Conservation (phyloP, 2,113 vertebrate species). For the Bungarus multicinctus region DNA sequence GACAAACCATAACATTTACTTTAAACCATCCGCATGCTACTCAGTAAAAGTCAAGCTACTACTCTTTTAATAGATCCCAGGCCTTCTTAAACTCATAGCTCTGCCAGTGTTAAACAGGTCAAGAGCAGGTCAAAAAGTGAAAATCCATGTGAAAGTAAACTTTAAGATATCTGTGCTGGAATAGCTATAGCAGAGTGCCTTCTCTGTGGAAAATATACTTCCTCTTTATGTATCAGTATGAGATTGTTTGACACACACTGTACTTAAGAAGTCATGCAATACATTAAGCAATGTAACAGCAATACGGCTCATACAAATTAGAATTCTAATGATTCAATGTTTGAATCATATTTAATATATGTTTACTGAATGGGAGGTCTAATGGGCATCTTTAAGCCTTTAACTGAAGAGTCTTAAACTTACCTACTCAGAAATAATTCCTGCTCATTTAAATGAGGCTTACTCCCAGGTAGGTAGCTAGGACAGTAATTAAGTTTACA, state of each 20-base stretch:
- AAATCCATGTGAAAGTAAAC: constrained; percentile 83
- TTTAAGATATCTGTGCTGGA: constrained; percentile 77
- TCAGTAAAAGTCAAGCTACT: constrained; percentile 85
- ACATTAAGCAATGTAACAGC: neutral
- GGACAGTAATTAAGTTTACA: neutral
- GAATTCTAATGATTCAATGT: constrained; percentile 10
- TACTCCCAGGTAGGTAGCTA: neutral
- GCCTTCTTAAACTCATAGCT: constrained; percentile 80
- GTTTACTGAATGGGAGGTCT: constrained; percentile 3
- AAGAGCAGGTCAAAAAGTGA: constrained; percentile 85
- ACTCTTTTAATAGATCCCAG: constrained; percentile 92
- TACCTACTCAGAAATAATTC: neutral
- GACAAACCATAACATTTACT: constrained; percentile 99
- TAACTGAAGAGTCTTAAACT: neutral
- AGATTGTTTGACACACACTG: constrained; percentile 38
- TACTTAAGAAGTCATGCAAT: constrained; percentile 38
- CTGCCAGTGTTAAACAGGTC: constrained; percentile 77
- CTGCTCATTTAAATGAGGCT: neutral
- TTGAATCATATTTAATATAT: constrained; percentile 15
- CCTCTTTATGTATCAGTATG: constrained; percentile 60
- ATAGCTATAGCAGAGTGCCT: constrained; percentile 68
- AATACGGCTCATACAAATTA: constrained; percentile 4
- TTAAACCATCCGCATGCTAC: constrained; percentile 86
- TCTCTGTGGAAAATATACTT: constrained; percentile 67
- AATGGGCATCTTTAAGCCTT: constrained; percentile 6